Conservation (phyloP, 2,797 vertebrate species). For the Catamblyrhynchus diadema region DNA sequence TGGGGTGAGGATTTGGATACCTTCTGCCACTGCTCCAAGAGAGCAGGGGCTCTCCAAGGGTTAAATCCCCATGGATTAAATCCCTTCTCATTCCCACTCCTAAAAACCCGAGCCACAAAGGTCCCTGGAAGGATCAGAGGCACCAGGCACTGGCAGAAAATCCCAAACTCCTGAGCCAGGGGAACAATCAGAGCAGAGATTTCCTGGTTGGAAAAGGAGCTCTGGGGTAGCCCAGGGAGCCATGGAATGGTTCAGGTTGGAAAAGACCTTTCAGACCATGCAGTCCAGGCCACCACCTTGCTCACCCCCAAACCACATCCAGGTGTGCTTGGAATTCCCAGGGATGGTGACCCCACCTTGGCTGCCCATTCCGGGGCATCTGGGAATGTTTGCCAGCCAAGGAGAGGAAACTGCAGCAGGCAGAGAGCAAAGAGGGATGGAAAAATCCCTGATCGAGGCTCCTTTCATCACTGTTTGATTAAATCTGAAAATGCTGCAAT, state of each 20-base stretch:
- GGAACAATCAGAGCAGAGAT: too few relatives aligned
- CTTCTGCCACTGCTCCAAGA: accelerated
- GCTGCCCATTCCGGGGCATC: background rate
- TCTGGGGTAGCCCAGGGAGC: background rate
- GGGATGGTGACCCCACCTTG: background rate
- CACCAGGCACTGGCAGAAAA: background rate
- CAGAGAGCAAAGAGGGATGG: background rate
- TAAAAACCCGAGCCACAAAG: background rate
- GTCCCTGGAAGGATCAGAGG: background rate
- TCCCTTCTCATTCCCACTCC: background rate
- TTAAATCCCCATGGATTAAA: background rate
- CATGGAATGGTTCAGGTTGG: background rate
- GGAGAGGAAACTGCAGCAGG: background rate
- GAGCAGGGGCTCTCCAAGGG: too few relatives aligned
- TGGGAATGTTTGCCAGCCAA: background rate
- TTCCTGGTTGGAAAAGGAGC: background rate
- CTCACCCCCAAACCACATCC: background rate
- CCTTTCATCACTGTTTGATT: background rate
- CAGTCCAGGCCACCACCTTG: too few relatives aligned
- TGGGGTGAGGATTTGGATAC: background rate
- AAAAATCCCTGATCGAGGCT: background rate
- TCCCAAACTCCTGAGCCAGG: background rate
- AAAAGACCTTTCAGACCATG: background rate
- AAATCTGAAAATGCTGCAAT: background rate
- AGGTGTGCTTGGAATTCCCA: background rate